phyloP scores from a whole-genome alignment of 2,113 vertebrate genomes.

The Enhydra lutris region DNA sequence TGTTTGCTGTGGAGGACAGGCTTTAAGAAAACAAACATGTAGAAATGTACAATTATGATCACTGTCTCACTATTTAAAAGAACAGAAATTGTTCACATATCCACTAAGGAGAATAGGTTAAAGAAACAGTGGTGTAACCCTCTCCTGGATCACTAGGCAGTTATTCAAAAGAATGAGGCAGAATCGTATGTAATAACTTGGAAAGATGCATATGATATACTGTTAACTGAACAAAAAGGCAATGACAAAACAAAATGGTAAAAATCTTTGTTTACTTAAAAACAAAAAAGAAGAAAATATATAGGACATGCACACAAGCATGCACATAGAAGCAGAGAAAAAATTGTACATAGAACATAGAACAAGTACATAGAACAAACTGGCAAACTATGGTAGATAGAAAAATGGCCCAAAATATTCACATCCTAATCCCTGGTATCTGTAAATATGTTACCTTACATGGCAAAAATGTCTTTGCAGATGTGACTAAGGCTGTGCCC shows the following conservation, averaged over 20 bases:
- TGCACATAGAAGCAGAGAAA: background rate
- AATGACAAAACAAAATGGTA: background rate
- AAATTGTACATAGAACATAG: background rate
- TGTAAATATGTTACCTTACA: background rate
- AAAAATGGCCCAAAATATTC: background rate
- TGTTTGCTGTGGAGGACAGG: background rate
- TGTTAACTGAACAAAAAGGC: constrained; percentile 7
- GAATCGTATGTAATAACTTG: background rate
- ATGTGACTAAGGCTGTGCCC: background rate
- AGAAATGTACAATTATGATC: background rate
- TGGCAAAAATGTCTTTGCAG: background rate
- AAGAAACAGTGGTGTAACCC: background rate
- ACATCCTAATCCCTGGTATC: background rate
- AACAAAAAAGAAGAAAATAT: background rate
- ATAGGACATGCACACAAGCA: background rate
- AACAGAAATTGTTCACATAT: background rate
- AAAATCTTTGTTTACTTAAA: background rate
- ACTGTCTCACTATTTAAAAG: background rate
- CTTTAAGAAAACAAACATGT: background rate
- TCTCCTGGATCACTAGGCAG: background rate
- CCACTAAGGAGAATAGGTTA: background rate
- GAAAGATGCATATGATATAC: background rate
- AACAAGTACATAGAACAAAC: background rate
- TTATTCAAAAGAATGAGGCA: background rate
- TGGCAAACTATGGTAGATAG: background rate